A percentile compares a stretch with the other conserved stretches of the same genome.
Conservation (phyloP, 2,888 invertebrate genomes). For the Dynastes tityus region DNA sequence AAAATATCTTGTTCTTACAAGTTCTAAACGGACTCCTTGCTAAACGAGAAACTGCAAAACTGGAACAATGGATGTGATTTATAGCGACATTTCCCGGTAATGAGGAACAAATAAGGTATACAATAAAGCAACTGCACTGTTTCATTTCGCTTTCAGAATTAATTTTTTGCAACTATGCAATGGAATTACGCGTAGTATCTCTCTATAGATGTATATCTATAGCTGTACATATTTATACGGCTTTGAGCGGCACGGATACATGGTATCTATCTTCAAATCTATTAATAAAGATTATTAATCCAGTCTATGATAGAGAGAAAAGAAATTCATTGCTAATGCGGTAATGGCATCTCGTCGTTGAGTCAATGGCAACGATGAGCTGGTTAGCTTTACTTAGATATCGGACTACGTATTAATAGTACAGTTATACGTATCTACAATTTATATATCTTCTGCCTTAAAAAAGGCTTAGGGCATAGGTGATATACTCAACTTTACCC, state of each 20-base stretch:
- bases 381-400: too few relatives aligned
- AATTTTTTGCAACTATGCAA: slow-evolving; percentile 18
- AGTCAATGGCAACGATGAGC: too few relatives aligned
- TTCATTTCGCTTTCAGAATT: slow-evolving; percentile 6
- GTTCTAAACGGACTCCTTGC: not conserved
- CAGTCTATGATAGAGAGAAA: not conserved
- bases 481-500: too few relatives aligned
- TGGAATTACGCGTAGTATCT: not conserved
- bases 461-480: too few relatives aligned
- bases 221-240: not conserved
- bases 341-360: not conserved
- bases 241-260: not conserved
- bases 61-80: slow-evolving; percentile 46
- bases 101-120: slow-evolving; percentile 45
- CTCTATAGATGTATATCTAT: not conserved
- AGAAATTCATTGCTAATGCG: slow-evolving; percentile 11
- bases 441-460: too few relatives aligned
- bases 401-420: too few relatives aligned
- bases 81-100: slow-evolving; percentile 36
- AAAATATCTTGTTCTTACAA: not conserved
- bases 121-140: slow-evolving; percentile 14
- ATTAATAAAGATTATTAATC: slow-evolving; percentile 26
- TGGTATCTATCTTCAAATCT: slow-evolving; percentile 4
- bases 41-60: slow-evolving; percentile 20
- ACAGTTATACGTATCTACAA: too few relatives aligned